A percentile compares a stretch with the other conserved stretches of the same genome.
Evolutionary conservation across 2,113 vertebrate genomes (phyloP).

Genomic region (Eublepharis macularius): DNA sequence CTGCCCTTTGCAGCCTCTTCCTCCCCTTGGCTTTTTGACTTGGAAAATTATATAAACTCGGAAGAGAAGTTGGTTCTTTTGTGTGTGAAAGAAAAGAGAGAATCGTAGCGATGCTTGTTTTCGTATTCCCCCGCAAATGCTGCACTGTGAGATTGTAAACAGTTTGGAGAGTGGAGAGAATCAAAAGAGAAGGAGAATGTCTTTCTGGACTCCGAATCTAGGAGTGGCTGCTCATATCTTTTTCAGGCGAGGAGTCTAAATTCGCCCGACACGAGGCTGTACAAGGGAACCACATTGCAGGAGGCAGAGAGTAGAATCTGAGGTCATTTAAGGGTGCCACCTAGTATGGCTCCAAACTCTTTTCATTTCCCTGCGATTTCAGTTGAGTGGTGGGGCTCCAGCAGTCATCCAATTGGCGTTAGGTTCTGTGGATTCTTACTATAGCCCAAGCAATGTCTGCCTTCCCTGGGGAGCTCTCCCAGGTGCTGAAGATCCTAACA

Average conservation of each 20-base stretch:
- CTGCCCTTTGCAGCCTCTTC: not conserved
- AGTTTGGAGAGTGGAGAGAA: no score
- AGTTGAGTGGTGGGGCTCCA: no score
- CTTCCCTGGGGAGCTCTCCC: no score
- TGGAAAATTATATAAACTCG: not conserved
- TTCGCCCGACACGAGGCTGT: no score
- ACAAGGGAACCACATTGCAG: not conserved
- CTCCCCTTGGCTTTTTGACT: not conserved
- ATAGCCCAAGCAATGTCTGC: no score
- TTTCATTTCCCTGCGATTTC: no score
- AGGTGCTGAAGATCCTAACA: no score
- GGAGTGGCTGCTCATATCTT: not conserved
- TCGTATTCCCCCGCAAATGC: not conserved
- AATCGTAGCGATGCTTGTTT: fast-evolving
- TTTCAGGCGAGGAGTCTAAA: no score
- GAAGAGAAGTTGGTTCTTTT: not conserved
- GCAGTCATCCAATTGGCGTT: no score
- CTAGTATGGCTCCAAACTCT: no score
- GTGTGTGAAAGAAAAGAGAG: fast-evolving
- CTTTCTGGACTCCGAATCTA: not conserved
- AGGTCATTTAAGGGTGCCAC: not conserved
- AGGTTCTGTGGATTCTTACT: no score
- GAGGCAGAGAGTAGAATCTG: not conserved
- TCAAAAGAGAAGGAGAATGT: no score
- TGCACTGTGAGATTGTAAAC: not conserved